Evolutionary conservation across 2,113 vertebrate species (phyloP).

Genomic region (Buteo buteo): DNA sequence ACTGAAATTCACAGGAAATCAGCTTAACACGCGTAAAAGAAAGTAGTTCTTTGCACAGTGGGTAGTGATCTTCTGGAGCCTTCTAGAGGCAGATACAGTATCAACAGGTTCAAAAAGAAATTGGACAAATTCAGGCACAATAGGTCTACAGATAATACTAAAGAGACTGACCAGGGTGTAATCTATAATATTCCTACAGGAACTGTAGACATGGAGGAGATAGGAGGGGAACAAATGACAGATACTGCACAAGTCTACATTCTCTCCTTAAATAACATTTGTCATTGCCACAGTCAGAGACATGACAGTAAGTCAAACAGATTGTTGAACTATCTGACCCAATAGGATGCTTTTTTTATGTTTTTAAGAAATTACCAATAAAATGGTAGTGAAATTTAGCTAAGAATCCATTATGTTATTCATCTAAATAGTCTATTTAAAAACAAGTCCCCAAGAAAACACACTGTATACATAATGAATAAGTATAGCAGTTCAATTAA

Average conservation of each 20-base stretch:
- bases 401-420: neutral
- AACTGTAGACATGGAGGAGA: neutral
- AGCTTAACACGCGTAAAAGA: neutral
- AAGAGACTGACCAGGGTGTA: neutral
- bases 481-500: neutral
- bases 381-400: neutral
- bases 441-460: neutral
- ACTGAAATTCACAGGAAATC: neutral
- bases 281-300: neutral
- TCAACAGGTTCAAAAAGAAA: neutral
- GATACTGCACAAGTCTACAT: neutral
- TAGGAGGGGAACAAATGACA: neutral
- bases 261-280: neutral
- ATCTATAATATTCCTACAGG: neutral
- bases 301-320: neutral
- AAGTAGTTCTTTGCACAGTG: rapidly evolving
- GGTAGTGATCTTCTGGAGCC: neutral
- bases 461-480: neutral
- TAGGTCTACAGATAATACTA: neutral
- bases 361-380: neutral
- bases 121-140: neutral
- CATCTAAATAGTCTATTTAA: neutral
- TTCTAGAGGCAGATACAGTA: neutral
- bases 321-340: neutral
- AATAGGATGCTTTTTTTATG: neutral